Conservation (phyloP, 1,140 invertebrate species). For the Lasaia peninsularis region DNA sequence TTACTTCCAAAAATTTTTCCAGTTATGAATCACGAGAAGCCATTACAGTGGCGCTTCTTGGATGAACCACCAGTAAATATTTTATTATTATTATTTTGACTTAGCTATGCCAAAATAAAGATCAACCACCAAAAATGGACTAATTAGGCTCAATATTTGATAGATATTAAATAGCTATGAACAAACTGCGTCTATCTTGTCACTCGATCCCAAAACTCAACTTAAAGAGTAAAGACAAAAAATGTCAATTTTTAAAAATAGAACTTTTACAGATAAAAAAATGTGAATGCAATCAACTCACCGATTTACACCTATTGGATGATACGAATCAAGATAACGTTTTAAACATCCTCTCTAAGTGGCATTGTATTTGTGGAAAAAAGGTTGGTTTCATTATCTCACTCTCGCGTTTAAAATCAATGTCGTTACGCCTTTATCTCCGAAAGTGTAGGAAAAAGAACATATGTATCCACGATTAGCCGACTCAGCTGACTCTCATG, state of each 20-base stretch:
- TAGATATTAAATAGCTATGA: no score
- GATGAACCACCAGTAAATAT: slow-evolving; percentile 48
- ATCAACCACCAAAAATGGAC: no score
- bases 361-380: slow-evolving; percentile 65
- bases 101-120: no score
- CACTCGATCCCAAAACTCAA: no score
- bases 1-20: slow-evolving; percentile 56
- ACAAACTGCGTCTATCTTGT: no score
- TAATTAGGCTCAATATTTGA: no score
- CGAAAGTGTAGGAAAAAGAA: background rate
- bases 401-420: no score
- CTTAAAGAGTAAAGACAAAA: no score
- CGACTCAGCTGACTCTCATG: no score
- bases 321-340: slow-evolving; percentile 66
- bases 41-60: slow-evolving; percentile 54
- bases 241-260: background rate
- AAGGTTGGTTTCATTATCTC: slow-evolving; percentile 38
- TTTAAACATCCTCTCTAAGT: slow-evolving; percentile 59
- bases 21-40: slow-evolving; percentile 41
- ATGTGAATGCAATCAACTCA: slow-evolving; percentile 65
- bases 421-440: no score
- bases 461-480: background rate
- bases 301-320: slow-evolving; percentile 55
- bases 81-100: no score
- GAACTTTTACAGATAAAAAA: slow-evolving; percentile 50